phyloP scores from a whole-genome alignment of 2,113 vertebrate genomes.

The Poeciliopsis occidentalis region DNA sequence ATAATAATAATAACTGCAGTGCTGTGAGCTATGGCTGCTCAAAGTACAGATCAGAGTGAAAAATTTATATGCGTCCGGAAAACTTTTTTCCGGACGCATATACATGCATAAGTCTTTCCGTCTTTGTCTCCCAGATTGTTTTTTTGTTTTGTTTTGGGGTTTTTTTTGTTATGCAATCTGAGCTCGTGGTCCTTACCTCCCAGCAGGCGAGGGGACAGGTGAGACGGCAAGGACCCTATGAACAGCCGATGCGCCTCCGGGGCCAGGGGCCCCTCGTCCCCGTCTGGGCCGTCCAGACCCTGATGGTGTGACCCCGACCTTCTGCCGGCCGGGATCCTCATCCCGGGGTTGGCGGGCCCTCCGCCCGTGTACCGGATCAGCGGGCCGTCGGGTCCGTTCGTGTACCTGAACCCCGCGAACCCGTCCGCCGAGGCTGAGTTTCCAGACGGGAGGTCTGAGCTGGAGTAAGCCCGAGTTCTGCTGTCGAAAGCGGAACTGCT shows the following conservation, averaged over 20 bases:
- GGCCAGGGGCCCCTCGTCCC: conserved; percentile 65
- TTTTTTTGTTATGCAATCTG: not conserved
- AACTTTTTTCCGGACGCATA: not conserved
- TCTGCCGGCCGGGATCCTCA: conserved; percentile 83
- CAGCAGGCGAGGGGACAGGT: conserved; percentile 92
- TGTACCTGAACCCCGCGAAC: conserved; percentile 76
- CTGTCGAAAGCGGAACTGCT: conserved; percentile 82
- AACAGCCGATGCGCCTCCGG: conserved; percentile 85
- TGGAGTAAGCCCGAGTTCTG: conserved; percentile 91
- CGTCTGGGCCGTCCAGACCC: conserved; percentile 82
- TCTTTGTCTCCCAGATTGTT: not conserved
- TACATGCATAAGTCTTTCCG: not conserved
- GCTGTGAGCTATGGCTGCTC: not conserved
- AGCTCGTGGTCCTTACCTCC: conserved; percentile 83
- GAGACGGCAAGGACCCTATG: conserved; percentile 91
- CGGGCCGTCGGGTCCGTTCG: conserved; percentile 70
- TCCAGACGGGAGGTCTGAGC: conserved; percentile 86
- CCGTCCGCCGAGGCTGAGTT: conserved; percentile 69
- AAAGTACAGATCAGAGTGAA: not conserved
- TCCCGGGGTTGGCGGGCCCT: conserved; percentile 63
- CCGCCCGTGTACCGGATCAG: conserved; percentile 75
- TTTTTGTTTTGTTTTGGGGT: too few species aligned
- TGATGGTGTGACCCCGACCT: conserved; percentile 83
- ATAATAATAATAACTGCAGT: not conserved
- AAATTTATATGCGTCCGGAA: not conserved